Conservation (phyloP, 2,113 vertebrate species). For the Periophthalmodon schlosseri region DNA sequence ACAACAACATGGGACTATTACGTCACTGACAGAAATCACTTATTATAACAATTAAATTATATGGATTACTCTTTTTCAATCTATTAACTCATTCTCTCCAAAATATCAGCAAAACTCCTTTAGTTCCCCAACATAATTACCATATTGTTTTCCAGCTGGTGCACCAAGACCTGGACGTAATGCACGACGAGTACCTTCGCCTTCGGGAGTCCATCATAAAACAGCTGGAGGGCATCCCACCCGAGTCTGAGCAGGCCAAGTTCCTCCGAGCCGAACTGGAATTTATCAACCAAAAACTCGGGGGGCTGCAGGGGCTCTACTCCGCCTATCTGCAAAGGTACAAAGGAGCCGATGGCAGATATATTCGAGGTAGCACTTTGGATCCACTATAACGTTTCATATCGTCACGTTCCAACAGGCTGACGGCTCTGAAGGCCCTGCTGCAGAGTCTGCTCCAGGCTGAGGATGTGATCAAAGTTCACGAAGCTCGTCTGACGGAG, state of each 20-base stretch:
- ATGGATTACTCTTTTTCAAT: too few species aligned
- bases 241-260: slow-evolving; percentile 70
- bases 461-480: slow-evolving; percentile 90
- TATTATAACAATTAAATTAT: too few species aligned
- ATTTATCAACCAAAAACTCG: slow-evolving; percentile 86
- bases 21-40: too few species aligned
- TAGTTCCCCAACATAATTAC: background rate
- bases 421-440: slow-evolving; percentile 81
- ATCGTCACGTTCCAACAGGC: slow-evolving; percentile 64
- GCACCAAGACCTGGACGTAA: slow-evolving; percentile 68
- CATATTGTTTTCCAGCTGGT: slow-evolving; percentile 47
- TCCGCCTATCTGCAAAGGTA: slow-evolving; percentile 88
- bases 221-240: slow-evolving; percentile 64
- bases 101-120: background rate
- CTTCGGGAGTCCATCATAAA: slow-evolving; percentile 72
- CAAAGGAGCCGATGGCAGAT: background rate
- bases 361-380: background rate
- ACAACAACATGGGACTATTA: too few species aligned
- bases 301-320: slow-evolving; percentile 86
- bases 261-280: slow-evolving; percentile 83
- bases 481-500: slow-evolving; percentile 92
- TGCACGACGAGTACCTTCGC: slow-evolving; percentile 72
- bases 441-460: slow-evolving; percentile 84
- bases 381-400: background rate
- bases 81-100: too few species aligned